Evolutionary conservation across 2,797 vertebrate species (phyloP).

Genomic region (Pangasius macronema): DNA sequence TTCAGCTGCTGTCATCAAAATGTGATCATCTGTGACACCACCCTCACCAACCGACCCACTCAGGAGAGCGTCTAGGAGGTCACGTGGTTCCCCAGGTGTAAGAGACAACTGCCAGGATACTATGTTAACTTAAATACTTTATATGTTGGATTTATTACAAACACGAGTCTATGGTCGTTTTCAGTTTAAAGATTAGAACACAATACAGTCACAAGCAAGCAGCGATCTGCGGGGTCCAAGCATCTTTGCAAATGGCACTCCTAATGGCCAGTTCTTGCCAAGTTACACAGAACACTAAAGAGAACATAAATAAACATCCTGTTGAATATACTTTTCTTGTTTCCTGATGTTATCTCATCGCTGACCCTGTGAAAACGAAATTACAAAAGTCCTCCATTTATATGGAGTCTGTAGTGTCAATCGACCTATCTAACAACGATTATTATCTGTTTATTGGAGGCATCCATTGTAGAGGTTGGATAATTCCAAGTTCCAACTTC

Average conservation of each 20-base stretch:
- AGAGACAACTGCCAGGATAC: constrained; percentile 62
- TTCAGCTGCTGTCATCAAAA: constrained; percentile 78
- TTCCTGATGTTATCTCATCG: not conserved
- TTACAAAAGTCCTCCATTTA: no score
- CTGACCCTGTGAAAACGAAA: not conserved
- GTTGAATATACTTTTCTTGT: not conserved
- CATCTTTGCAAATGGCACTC: not conserved
- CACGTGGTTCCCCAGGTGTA: constrained; percentile 65
- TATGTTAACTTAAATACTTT: no score
- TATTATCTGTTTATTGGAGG: no score
- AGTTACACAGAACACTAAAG: not conserved
- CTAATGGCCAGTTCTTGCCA: not conserved
- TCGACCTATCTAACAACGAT: no score
- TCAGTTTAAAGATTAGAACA: no score
- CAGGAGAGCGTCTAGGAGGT: constrained; percentile 78
- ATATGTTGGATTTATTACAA: no score
- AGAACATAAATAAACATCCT: not conserved
- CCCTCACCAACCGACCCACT: constrained; percentile 42
- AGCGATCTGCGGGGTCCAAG: not conserved
- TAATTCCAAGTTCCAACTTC: not conserved
- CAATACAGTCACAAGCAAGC: not conserved
- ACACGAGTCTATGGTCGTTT: no score
- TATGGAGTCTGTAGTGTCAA: no score
- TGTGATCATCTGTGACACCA: constrained; percentile 75
- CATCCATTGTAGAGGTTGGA: not conserved